Evolutionary conservation across 2,888 invertebrate genomes (phyloP).

Genomic region (Ennomos erosarius): DNA sequence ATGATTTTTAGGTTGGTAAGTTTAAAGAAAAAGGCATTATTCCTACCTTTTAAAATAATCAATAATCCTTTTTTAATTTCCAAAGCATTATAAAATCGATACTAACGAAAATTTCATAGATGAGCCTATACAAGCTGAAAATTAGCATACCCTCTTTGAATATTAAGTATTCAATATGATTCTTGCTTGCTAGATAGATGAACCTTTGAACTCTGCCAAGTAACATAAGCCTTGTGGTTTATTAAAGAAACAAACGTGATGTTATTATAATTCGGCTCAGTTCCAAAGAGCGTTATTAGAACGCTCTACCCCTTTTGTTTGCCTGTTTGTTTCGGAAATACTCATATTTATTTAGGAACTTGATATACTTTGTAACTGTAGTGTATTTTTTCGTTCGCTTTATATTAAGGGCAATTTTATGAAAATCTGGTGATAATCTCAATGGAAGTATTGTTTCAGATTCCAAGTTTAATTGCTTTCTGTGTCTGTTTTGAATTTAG

Average conservation of each 20-base stretch:
- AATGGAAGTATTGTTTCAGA: too few species aligned
- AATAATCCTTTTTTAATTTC: too few species aligned
- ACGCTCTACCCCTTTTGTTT: constrained; percentile 12
- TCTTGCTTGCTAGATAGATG: constrained; percentile 11
- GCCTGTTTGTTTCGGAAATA: constrained; percentile 5
- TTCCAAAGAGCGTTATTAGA: constrained; percentile 10
- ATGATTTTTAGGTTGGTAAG: too few species aligned
- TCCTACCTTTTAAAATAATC: too few species aligned
- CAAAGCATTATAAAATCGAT: too few species aligned
- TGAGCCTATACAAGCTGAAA: background rate
- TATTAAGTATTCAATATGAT: constrained; percentile 22
- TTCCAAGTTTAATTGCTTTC: too few species aligned
- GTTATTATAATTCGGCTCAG: constrained; percentile 18
- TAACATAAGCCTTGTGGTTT: constrained; percentile 17
- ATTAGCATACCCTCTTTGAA: constrained; percentile 18
- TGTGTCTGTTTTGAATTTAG: background rate
- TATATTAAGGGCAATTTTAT: too few species aligned
- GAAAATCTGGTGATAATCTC: too few species aligned
- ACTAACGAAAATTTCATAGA: background rate
- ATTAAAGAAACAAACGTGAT: constrained; percentile 23
- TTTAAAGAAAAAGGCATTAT: too few species aligned
- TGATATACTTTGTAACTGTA: constrained; percentile 1
- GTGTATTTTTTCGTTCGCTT: background rate
- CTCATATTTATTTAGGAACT: constrained; percentile 9
- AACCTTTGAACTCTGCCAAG: constrained; percentile 20